These are phyloP conservation scores for Ciconia boyciana DNA, from an alignment of 2,113 vertebrate genomes.

Conservation along the genomic window DNA sequence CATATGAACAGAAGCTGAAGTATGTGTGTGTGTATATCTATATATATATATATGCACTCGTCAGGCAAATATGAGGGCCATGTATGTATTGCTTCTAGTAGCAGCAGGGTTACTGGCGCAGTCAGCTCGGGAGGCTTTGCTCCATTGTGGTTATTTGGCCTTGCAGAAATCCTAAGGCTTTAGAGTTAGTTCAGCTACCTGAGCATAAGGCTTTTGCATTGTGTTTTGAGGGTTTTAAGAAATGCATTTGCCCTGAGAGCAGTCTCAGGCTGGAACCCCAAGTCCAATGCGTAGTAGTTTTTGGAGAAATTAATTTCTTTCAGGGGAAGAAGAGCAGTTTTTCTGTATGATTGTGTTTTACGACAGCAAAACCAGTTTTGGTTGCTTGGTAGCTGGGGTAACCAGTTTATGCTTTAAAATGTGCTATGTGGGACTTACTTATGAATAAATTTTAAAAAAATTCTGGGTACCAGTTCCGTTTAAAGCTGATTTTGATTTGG, in stretches of 20 bases:
- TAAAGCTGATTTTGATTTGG: background rate
- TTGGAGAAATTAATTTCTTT: background rate
- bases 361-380: background rate
- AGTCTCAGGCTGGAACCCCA: background rate
- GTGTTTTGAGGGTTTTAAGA: background rate
- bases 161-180: background rate
- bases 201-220: background rate
- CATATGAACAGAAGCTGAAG: background rate
- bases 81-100: too few relatives aligned
- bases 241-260: background rate
- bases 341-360: accelerated
- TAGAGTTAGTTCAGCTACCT: background rate
- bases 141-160: accelerated
- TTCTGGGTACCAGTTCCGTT: background rate
- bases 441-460: background rate
- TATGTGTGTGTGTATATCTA: accelerated
- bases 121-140: background rate
- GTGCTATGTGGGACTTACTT: background rate
- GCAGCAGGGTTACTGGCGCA: background rate
- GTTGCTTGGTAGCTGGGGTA: background rate
- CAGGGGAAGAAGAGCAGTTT: background rate
- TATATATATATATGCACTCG: accelerated
- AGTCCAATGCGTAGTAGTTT: background rate
- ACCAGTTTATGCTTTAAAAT: background rate
- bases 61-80: background rate